Evolutionary conservation across 2,113 vertebrate species (phyloP).

Genomic region (Myiozetetes cayanensis): DNA sequence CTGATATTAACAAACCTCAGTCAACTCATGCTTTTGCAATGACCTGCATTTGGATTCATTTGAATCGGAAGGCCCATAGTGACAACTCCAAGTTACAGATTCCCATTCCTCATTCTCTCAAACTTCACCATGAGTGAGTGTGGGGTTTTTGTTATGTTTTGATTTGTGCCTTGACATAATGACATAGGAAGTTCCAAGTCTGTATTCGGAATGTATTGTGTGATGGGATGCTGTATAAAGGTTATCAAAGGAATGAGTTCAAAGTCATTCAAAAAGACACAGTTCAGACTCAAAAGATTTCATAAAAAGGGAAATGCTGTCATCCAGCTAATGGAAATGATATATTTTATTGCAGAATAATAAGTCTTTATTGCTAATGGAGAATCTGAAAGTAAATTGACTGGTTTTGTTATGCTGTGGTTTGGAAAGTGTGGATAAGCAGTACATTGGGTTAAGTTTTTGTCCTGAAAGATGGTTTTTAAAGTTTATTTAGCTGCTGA

Average conservation of each 20-base stretch:
- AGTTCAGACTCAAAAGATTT: neutral
- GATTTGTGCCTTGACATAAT: neutral
- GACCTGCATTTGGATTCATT: conserved; percentile 99
- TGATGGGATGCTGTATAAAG: neutral
- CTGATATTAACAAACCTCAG: conserved; percentile 98
- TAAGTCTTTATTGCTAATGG: neutral
- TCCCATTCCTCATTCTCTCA: conserved; percentile 96
- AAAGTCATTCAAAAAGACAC: neutral
- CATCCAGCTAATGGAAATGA: neutral
- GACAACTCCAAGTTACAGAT: conserved; percentile 96
- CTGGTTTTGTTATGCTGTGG: neutral
- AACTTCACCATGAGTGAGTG: conserved; percentile 94
- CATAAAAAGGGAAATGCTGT: neutral
- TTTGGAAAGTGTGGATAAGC: neutral
- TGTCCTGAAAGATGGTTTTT: neutral
- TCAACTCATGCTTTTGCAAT: conserved; percentile 98
- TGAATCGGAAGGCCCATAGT: conserved; percentile 97
- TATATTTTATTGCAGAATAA: neutral
- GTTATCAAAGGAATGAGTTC: neutral
- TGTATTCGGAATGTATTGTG: neutral
- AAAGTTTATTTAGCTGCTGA: neutral
- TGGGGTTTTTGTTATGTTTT: neutral
- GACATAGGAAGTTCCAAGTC: neutral
- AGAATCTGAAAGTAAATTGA: neutral
- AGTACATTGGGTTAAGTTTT: neutral